These are phyloP conservation scores for Epizoanthus ramosus DNA, from an alignment of 92 coral and sea anemone genomes.

Conservation along the genomic window DNA sequence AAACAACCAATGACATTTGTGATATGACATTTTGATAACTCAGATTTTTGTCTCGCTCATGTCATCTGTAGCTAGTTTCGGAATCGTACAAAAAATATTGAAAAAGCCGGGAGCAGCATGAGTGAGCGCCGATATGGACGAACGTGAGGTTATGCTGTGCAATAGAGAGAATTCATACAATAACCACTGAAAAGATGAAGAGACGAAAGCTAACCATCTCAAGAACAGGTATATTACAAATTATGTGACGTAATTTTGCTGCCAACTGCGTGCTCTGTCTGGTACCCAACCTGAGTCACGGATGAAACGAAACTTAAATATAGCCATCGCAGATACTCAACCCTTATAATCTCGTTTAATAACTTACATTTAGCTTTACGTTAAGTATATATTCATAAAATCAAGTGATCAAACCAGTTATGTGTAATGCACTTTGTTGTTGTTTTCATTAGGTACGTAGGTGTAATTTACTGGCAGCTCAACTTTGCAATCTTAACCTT, in stretches of 20 bases:
- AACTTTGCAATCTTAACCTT: background rate
- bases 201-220: conserved; percentile 40
- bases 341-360: background rate
- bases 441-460: background rate
- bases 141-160: background rate
- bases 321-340: background rate
- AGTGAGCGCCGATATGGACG: background rate
- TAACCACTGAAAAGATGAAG: conserved; percentile 9
- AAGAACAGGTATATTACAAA: conserved; percentile 30
- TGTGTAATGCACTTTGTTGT: background rate
- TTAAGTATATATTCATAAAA: background rate
- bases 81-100: background rate
- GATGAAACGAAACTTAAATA: conserved; percentile 1
- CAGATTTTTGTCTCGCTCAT: conserved; percentile 2
- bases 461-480: background rate
- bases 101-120: background rate
- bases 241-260: conserved; percentile 12
- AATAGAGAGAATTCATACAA: background rate
- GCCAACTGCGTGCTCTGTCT: background rate
- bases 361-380: background rate
- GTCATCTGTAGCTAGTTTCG: background rate
- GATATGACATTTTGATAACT: background rate
- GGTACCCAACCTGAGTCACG: background rate
- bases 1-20: conserved; percentile 24
- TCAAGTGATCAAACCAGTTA: background rate